Evolutionary conservation across 2,888 invertebrate species (phyloP), one percentile per base, ranked within the genome.

Genomic region (Eilema sororculum): DNA sequence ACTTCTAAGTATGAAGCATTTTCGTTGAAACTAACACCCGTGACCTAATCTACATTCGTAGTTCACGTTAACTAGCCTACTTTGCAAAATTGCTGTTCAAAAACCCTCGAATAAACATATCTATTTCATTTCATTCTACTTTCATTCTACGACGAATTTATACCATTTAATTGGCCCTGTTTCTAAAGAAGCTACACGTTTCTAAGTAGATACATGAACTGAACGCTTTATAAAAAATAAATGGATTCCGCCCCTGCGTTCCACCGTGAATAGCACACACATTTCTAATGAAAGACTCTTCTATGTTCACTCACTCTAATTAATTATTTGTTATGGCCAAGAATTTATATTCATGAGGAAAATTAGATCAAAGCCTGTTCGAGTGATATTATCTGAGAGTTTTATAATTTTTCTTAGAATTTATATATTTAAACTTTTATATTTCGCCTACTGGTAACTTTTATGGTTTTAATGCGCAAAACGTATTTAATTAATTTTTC

Each of bases 161-260:
- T 70, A 63, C 28, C 59, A 65, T 72, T 52, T 77, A 82, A 78
- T 81, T 82, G 65, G 59, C 60, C 33, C 1, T 65, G 56, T 71
- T 78, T 77, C 77, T 71, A 65, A 67, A 72, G 78, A 80, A 78
- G 2, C 12, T 72, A 63, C 22, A 33, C 56, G 30, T 62, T 81
- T 78, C 74, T 74, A 58, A 68, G 73, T 68, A 69, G 61, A 64
- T 28, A 70, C 28, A 12, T 25, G 71, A 68, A 76, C 30, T 67
- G 68, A 75, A 76, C 67, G 75, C 67, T 85, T 82, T 76, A 83
- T 85, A 81, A 81, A 83, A 80, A 79, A 83, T 80, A 80, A 84
- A 84, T 82, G 79, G 74, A 73, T 75, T 80, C 76, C 71, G 71
- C 78, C 80, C 73, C 69, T 71, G 24, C 46, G 72, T 71, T 59